phyloP scores from a whole-genome alignment of 2,888 invertebrate species.

The Limnephilus auricula region DNA sequence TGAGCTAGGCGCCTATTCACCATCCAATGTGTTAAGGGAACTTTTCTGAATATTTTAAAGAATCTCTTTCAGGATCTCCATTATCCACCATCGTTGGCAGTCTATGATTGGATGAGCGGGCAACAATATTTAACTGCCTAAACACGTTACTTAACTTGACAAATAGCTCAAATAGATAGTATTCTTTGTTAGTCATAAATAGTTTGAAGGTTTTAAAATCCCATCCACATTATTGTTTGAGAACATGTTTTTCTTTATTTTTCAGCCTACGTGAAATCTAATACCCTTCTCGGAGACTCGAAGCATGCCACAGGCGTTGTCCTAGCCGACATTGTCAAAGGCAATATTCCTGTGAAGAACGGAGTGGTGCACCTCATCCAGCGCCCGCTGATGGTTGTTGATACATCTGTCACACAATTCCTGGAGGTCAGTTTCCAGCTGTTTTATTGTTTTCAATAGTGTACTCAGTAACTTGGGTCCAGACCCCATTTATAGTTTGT shows the following conservation, averaged over 20 bases:
- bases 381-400: constrained; percentile 93
- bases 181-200: neutral
- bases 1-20: too few species aligned
- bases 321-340: constrained; percentile 90
- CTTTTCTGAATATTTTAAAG: too few species aligned
- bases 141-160: neutral
- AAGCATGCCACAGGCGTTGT: constrained; percentile 91
- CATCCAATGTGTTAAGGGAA: too few species aligned
- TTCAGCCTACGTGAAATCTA: constrained; percentile 90
- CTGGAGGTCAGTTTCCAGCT: constrained; percentile 83
- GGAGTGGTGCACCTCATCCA: constrained; percentile 96
- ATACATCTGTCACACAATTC: constrained; percentile 91
- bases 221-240: neutral
- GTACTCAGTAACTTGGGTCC: neutral
- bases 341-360: constrained; percentile 94
- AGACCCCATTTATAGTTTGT: neutral
- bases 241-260: constrained; percentile 18
- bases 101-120: too few species aligned
- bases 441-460: neutral
- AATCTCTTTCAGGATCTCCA: too few species aligned
- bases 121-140: too few species aligned
- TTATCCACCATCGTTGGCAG: too few species aligned
- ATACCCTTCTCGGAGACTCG: constrained; percentile 87
- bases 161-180: neutral
- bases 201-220: neutral